phyloP scores from a whole-genome alignment of 2,113 vertebrate genomes.

The Gnathonemus echidnorhynchus region DNA sequence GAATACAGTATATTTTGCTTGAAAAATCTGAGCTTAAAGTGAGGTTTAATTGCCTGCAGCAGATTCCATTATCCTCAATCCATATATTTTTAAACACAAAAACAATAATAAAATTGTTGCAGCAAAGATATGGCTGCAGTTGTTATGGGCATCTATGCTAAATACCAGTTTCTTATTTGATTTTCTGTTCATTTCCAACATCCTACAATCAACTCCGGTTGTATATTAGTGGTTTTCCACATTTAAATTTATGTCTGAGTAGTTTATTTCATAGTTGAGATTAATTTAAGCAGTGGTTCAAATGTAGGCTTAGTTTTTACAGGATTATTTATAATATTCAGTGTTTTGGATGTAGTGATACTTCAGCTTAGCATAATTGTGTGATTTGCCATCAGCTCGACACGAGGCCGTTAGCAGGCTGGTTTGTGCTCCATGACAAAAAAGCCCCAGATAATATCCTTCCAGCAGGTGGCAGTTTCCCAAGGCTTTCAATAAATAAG shows the following conservation, averaged over 20 bases:
- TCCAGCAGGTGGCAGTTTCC: neutral
- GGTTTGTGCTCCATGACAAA: neutral
- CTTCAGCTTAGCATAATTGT: neutral
- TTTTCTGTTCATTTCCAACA: neutral
- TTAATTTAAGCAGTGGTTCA: constrained; percentile 3
- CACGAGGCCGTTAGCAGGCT: neutral
- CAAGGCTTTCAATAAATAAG: neutral
- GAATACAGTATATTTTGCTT: constrained; percentile 12
- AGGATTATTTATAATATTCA: neutral
- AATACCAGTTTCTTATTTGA: neutral
- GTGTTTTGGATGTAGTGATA: neutral
- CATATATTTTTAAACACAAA: neutral
- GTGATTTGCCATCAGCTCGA: neutral
- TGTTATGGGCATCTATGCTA: neutral
- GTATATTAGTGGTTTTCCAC: neutral
- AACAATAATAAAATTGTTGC: neutral
- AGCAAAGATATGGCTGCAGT: neutral
- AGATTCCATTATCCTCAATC: neutral
- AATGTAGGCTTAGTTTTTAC: neutral
- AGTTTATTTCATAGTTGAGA: neutral
- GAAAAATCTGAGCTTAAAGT: constrained; percentile 7
- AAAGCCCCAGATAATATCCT: neutral
- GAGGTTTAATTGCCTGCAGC: neutral
- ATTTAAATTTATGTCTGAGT: neutral
- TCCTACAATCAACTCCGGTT: neutral